Evolutionary conservation across 2,888 invertebrate species (phyloP), one percentile per base, ranked within the genome.

Genomic region (Drosophila conformis): DNA sequence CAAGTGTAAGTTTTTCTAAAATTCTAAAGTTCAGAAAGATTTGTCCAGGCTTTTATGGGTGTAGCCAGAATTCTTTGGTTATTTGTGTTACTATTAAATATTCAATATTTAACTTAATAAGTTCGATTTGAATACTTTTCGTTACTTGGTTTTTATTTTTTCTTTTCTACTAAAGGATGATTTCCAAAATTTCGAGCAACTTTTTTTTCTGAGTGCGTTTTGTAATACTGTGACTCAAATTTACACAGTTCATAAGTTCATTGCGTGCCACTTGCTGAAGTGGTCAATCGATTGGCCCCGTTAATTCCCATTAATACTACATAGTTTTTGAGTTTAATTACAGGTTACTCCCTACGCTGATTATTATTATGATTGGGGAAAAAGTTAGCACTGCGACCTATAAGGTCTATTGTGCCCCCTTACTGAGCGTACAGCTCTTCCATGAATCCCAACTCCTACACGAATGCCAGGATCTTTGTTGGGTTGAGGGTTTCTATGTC

Each of bases 321-420:
- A 46, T 25, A 46, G 46, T 46, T 46, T 46, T 46, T 46, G 25
- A 46, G 25, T 46, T 46, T 27, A 15, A 46, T 46, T 46, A 46
- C 46, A 46, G 46, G 46, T 25, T 2, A 46, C 46, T 25, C 46
- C 15, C 15, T 8, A 1, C 8, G 25, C 8, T 46, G 21, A 46
- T 46, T 25, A 25, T 25, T 2, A 25, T 25, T 2, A 25, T 25
- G 25, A 25, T 25, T 25, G 25, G 25, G 25, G 25, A 25, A 25
- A 25, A 25, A 25, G 2, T 25, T 25, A 25, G 25, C 25, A 2
- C 25, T 25, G 25, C 25, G 25, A 25, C 25, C 25, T 2, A 25
- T 25, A 25, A 25, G 25, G 25, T 2, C 25, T 25, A 25, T 25
- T 25, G 25, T 25, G 25, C 25, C 2, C 25, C 25, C 25, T 25